phyloP scores from a whole-genome alignment of 2,113 vertebrate species.

The Terrapene triunguis region DNA sequence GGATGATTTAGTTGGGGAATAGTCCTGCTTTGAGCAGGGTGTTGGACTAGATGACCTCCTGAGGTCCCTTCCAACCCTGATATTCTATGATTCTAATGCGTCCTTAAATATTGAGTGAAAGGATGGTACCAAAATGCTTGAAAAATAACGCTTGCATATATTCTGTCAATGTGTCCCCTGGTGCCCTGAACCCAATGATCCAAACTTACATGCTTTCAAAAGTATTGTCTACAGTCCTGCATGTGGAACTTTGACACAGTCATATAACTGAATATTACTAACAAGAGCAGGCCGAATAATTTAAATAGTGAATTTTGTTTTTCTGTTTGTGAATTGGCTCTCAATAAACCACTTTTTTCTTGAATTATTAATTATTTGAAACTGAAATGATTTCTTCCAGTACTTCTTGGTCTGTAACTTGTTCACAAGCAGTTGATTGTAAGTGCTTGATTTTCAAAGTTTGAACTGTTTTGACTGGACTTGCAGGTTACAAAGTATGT shows the following conservation, averaged over 20 bases:
- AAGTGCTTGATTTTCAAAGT: not conserved
- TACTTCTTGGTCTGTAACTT: slow-evolving; percentile 43
- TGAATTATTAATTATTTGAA: not conserved
- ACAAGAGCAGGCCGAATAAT: not conserved
- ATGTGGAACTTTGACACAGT: rapidly evolving
- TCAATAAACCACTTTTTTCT: not conserved
- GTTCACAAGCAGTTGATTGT: slow-evolving; percentile 22
- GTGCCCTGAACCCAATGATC: not conserved
- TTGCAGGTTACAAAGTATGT: not conserved
- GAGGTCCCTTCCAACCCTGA: no score
- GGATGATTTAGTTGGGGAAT: no score
- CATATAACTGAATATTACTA: not conserved
- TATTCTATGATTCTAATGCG: not conserved
- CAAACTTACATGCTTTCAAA: not conserved
- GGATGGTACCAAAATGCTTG: not conserved
- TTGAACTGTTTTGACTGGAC: not conserved
- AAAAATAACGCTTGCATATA: not conserved
- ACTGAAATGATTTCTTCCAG: slow-evolving; percentile 5
- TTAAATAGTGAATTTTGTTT: slow-evolving; percentile 29
- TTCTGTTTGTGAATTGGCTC: not conserved
- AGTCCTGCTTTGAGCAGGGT: no score
- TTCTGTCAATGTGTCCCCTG: rapidly evolving
- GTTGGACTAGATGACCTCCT: no score
- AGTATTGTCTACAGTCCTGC: not conserved
- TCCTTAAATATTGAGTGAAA: not conserved